A percentile compares a stretch with the other conserved stretches of the same genome.
Evolutionary conservation across 2,113 vertebrate genomes (phyloP).

Genomic region (Furnarius figulus): DNA sequence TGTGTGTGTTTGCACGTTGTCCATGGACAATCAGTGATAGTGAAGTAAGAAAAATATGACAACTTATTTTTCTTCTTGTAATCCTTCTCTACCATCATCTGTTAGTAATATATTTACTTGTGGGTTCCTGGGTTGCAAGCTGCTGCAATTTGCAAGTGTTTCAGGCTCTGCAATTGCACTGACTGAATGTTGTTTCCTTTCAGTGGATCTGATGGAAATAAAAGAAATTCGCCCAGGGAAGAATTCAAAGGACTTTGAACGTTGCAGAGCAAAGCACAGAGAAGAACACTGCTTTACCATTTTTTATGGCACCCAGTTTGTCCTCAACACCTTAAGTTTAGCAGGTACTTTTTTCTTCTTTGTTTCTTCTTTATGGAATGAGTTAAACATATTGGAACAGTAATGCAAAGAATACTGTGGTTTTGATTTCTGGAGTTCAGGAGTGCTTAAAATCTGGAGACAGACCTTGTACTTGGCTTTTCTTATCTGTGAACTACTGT

Average conservation of each 20-base stretch:
- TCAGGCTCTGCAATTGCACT: not conserved
- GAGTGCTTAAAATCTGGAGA: not conserved
- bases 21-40: not conserved
- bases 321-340: slow-evolving; percentile 92
- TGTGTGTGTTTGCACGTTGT: not conserved
- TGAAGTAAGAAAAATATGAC: not conserved
- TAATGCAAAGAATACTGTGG: not conserved
- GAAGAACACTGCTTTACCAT: slow-evolving; percentile 90
- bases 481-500: not conserved
- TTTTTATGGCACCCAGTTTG: slow-evolving; percentile 91
- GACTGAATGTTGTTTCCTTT: slow-evolving; percentile 45
- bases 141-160: not conserved
- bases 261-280: slow-evolving; percentile 84
- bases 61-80: not conserved
- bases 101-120: not conserved
- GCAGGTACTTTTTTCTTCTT: slow-evolving; percentile 76
- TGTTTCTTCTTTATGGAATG: not conserved
- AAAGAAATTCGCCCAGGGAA: slow-evolving; percentile 91
- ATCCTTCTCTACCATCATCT: not conserved
- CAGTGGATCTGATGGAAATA: slow-evolving; percentile 95
- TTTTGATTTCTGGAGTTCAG: not conserved
- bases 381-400: not conserved
- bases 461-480: not conserved
- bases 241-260: slow-evolving; percentile 94
- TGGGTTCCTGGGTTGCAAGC: not conserved